Percentiles rank a stretch among this genome's conserved stretches.
phyloP scores from a whole-genome alignment of 2,797 vertebrate species.

The Acrossocheilus wenchowensis region DNA sequence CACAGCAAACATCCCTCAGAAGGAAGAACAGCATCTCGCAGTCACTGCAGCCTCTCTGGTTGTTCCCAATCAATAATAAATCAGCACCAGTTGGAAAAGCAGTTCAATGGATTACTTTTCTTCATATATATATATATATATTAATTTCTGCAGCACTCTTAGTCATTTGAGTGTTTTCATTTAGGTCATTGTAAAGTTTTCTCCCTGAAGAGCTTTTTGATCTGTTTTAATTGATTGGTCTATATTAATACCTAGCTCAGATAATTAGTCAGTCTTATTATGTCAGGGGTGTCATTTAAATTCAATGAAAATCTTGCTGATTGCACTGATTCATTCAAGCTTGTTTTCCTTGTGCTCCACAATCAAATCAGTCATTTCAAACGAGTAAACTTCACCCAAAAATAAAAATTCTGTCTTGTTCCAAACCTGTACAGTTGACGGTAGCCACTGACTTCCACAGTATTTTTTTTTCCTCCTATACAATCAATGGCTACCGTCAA shows the following conservation, averaged over 20 bases:
- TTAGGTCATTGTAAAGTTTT: slow-evolving; percentile 14
- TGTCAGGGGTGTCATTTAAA: not conserved
- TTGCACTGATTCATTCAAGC: not conserved
- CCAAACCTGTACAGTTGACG: not conserved
- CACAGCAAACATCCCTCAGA: not conserved
- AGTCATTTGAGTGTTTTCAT: not conserved
- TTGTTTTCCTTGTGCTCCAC: not conserved
- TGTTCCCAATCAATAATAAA: not conserved
- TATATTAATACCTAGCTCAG: slow-evolving; percentile 14
- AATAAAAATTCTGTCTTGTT: not conserved
- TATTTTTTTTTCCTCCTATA: not conserved
- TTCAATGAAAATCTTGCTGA: not conserved
- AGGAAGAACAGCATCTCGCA: not conserved
- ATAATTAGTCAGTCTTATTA: not conserved
- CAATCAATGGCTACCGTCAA: not conserved
- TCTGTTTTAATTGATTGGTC: not conserved
- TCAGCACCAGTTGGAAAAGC: not conserved
- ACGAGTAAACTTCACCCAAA: not conserved
- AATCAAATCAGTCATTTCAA: slow-evolving; percentile 12
- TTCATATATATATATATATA: not conserved
- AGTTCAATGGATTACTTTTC: not conserved
- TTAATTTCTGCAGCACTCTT: not conserved
- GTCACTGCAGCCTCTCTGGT: not conserved
- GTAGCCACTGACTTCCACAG: not conserved
- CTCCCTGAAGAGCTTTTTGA: not conserved